Percentiles rank a stretch among this genome's conserved stretches.
These are phyloP conservation scores for Hirtodrosophila histrioides DNA, from an alignment of 2,888 invertebrate genomes.

Conservation along the genomic window DNA sequence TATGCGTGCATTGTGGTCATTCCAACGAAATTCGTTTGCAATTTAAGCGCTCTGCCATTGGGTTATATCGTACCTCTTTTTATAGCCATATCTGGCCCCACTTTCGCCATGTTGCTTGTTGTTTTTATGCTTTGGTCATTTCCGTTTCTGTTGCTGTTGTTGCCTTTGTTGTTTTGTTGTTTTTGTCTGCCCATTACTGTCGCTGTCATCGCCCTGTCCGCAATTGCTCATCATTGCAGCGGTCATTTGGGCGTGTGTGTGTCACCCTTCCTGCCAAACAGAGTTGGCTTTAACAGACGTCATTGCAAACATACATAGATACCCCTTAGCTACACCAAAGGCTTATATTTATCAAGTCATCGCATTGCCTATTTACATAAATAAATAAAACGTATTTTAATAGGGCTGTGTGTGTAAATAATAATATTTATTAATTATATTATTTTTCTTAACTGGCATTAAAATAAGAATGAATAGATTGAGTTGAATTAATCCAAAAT, in stretches of 20 bases:
- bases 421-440: too few species aligned
- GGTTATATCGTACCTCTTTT: slow-evolving; percentile 32
- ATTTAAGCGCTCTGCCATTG: slow-evolving; percentile 49
- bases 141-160: slow-evolving; percentile 60
- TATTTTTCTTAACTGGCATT: too few species aligned
- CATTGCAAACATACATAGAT: slow-evolving; percentile 17
- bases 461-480: too few species aligned
- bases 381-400: too few species aligned
- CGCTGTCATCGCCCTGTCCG: slow-evolving; percentile 64
- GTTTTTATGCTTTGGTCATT: slow-evolving; percentile 74
- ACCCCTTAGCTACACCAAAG: background rate
- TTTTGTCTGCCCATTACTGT: slow-evolving; percentile 57
- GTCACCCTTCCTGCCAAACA: background rate
- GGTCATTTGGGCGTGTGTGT: slow-evolving; percentile 20
- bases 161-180: slow-evolving; percentile 14
- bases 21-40: slow-evolving; percentile 76
- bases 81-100: slow-evolving; percentile 54
- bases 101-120: slow-evolving; percentile 46
- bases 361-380: too few species aligned
- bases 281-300: slow-evolving; percentile 18
- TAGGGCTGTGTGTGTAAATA: too few species aligned
- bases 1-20: slow-evolving; percentile 67
- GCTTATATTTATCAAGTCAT: too few species aligned
- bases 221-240: slow-evolving; percentile 62
- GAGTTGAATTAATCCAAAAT: too few species aligned